Evolutionary conservation across 2,797 vertebrate genomes (phyloP).

Genomic region (Euphonia xanthogaster): DNA sequence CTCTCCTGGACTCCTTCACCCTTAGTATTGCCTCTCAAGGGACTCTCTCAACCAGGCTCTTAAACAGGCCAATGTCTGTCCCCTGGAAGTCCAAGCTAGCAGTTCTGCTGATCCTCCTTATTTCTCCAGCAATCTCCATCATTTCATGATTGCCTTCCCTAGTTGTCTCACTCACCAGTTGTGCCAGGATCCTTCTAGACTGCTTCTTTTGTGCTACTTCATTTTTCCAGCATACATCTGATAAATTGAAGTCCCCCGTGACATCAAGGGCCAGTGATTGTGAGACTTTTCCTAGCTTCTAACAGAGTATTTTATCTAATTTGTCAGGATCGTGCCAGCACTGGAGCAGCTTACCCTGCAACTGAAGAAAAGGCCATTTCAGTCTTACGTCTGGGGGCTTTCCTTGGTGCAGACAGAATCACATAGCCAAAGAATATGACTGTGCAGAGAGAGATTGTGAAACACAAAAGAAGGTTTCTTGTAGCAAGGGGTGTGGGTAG

Average conservation of each 20-base stretch:
- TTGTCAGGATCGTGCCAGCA: background rate
- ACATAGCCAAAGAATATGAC: background rate
- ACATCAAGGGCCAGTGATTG: background rate
- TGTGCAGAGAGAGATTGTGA: background rate
- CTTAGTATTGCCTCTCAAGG: background rate
- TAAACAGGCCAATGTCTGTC: background rate
- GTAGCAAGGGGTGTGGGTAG: background rate
- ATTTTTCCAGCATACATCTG: background rate
- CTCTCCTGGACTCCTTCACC: background rate
- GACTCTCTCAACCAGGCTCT: background rate
- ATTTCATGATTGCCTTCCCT: background rate
- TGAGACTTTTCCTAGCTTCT: background rate
- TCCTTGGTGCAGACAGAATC: background rate
- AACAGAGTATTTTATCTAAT: background rate
- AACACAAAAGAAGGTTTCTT: background rate
- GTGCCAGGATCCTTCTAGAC: background rate
- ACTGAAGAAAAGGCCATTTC: background rate
- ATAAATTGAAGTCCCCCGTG: background rate
- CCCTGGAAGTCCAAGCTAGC: background rate
- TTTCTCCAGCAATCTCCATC: background rate
- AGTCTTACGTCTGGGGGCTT: background rate
- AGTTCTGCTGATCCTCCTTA: background rate
- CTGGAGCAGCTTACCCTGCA: rapidly evolving
- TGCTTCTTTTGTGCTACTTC: background rate
- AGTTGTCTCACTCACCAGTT: background rate